Base-by-base conservation (phyloP, 2,888 invertebrate species). In the Polymixis lichenea region DNA sequence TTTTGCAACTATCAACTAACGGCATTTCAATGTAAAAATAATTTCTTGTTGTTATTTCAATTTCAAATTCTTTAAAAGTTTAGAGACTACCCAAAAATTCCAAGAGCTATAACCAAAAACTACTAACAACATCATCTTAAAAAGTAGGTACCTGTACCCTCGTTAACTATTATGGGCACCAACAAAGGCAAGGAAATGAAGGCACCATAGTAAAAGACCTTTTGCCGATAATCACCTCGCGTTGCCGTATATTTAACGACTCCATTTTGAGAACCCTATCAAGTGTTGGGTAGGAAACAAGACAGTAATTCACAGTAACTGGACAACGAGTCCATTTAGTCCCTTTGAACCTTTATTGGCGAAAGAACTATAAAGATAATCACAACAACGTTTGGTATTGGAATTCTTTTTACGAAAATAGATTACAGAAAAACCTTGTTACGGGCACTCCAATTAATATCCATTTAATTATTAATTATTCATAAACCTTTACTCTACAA, bases 231-330 rank as follows among this genome's bases (percentile, higher is more conserved):
- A 87, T 89, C 84, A 79, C 80, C 75, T 43, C 66, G 49, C 71
- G 60, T 80, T 85, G 74, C 80, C 79, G 72, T 80, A 77, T 86
- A 86, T 84, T 82, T 88, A 77, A 89, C 85, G 83, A 77, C 73
- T 80, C 81, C 69, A 85, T 84, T 88, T 78, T 80, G 67, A 75
- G 82, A 78, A 82, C 75, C 83, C 77, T 75, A 77, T 77, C 79
- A 77, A 70, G 60, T 72, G 69, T 72, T 65, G 67, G 60, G 62
- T 64, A 19, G 74, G 74, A 75, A 65, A 83, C 70, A 71, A 61
- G 64, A 78, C 64, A 82, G 64, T 71, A 67, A 78, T 77, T 85
- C 61, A n/a, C 9, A 76, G 67, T 25, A 78, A 75, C 62, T 70
- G 51, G 46, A 60, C 69, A 67, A 74, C 58, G 28, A 51, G 43